These are phyloP conservation scores for Myanophis thanlyinensis DNA, from an alignment of 2,113 vertebrate genomes.

Conservation along the genomic window DNA sequence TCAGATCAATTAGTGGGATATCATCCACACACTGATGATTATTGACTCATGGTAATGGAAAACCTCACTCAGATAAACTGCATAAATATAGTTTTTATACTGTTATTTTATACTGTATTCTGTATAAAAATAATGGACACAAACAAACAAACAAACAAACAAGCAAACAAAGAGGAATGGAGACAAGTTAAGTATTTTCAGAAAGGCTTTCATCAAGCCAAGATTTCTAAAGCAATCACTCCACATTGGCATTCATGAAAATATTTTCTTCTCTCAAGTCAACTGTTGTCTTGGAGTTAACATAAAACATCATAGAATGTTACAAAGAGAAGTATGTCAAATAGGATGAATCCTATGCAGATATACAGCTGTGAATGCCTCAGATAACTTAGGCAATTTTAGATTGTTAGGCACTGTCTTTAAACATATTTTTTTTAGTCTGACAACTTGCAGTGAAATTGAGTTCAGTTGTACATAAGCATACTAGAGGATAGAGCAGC, in stretches of 20 bases:
- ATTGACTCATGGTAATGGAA: not conserved
- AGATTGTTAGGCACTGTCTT: not conserved
- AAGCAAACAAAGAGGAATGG: not conserved
- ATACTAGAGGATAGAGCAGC: not conserved
- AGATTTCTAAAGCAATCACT: not conserved
- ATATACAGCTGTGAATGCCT: not conserved
- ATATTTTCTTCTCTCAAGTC: not conserved
- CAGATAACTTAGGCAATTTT: not conserved
- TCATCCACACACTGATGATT: not conserved
- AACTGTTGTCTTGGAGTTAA: not conserved
- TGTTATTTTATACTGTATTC: not conserved
- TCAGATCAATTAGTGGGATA: not conserved
- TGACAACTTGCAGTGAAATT: too few species aligned
- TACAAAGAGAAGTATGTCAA: not conserved
- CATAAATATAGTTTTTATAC: not conserved
- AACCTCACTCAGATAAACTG: not conserved
- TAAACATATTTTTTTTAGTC: not conserved
- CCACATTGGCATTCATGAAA: not conserved
- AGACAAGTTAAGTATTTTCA: not conserved
- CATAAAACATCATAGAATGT: not conserved
- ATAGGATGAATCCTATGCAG: not conserved
- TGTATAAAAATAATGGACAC: not conserved
- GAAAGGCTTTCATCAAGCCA: not conserved
- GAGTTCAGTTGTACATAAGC: not conserved
- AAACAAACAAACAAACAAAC: not conserved